Base-by-base conservation (phyloP, 2,888 invertebrate species). In the Proisotoma minuta region DNA sequence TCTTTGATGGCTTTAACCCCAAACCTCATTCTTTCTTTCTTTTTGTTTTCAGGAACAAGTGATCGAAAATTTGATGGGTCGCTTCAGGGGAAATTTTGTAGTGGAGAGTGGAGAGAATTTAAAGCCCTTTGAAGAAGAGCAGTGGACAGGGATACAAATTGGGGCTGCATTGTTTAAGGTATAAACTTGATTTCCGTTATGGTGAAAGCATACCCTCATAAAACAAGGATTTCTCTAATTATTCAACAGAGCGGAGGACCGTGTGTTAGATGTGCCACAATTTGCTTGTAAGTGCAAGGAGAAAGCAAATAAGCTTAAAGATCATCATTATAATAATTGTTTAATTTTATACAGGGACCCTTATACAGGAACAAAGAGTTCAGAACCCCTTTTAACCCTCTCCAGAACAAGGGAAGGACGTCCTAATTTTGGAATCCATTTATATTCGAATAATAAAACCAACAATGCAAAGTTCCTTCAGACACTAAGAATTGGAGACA, bases 211-310 rank as follows among this genome's bases (percentile, higher is more conserved):
- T 57, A 12, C 39, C 15, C 28, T 28, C 43, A 40, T 18, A 20
- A 26, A 29, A 27, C 20, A 40, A 40, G 20, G n/a, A 20, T 40
- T n/a, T 15, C 26, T 51, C 27, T 50, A 22, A 12, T 15, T 54
- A 26, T 52, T 53, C 70, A 81, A 58, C 79, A 90, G 86, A 85
- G 86, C 57, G 85, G 86, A 71, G 91, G 90, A 0, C 84, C 84
- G 47, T 97, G 96, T 76, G 87, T 86, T 1, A 84, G 97, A 59
- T 98, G 97, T 77, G 92, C 94, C 78, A 96, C 97, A 91, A 88
- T 98, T 62, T 95, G 96, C 77, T 88, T 96, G n/a, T n/a, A n/a
- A n/a, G n/a, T n/a, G n/a, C n/a, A n/a, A n/a, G n/a, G n/a, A n/a
- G n/a, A n/a, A n/a, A n/a, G n/a, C n/a, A n/a, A n/a, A n/a, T n/a